Conservation (phyloP, 2,888 invertebrate genomes). For the Cylindroiulus punctatus region DNA sequence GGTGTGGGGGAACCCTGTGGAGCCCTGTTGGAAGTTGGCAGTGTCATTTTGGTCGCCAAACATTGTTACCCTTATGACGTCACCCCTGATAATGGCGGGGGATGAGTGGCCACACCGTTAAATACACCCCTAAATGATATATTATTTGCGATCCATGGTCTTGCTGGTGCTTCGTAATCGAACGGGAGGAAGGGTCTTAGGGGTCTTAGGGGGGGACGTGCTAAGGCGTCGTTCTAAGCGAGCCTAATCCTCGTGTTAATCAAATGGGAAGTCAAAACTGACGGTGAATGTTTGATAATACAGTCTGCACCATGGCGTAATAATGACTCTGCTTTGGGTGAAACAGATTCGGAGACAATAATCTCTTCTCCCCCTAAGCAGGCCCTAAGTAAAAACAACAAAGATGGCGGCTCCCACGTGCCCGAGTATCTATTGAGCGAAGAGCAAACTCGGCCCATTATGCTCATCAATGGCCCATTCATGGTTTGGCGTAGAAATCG, state of each 20-base stretch:
- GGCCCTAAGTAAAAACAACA: slow-evolving; percentile 10
- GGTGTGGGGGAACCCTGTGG: no score
- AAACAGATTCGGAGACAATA: slow-evolving; percentile 36
- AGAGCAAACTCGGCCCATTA: slow-evolving; percentile 15
- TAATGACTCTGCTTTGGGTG: background rate
- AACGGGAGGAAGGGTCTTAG: background rate
- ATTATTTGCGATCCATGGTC: slow-evolving; percentile 19
- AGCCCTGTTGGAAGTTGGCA: no score
- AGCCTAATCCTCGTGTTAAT: slow-evolving; percentile 32
- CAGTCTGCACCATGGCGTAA: slow-evolving; percentile 15
- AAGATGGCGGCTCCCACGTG: slow-evolving; percentile 37
- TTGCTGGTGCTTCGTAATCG: background rate
- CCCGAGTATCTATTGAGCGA: slow-evolving; percentile 30
- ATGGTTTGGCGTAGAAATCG: slow-evolving; percentile 43
- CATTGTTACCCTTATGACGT: background rate
- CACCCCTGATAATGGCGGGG: slow-evolving; percentile 6
- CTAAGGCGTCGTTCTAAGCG: slow-evolving; percentile 25
- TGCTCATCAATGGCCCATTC: slow-evolving; percentile 47
- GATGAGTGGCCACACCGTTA: background rate
- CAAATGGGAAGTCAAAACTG: slow-evolving; percentile 43
- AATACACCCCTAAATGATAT: slow-evolving; percentile 22
- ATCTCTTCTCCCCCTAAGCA: background rate
- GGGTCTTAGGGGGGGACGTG: background rate
- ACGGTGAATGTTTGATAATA: background rate
- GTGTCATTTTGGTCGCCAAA: no score